A percentile compares a stretch with the other conserved stretches of the same genome.
phyloP scores from a whole-genome alignment of 2,888 invertebrate genomes.

The Philonicus albiceps region DNA sequence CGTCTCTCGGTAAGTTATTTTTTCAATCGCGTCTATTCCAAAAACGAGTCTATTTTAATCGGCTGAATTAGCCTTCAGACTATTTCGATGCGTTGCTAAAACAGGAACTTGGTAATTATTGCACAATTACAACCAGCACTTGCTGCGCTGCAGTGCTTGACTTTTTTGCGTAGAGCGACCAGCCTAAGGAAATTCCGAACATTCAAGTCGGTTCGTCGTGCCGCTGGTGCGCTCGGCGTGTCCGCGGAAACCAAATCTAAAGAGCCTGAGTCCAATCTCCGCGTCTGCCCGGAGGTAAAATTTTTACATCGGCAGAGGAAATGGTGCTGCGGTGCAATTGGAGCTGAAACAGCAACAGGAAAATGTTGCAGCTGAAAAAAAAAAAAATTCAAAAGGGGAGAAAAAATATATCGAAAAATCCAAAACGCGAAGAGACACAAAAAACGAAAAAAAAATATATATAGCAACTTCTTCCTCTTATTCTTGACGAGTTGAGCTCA shows the following conservation, averaged over 20 bases:
- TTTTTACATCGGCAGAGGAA: not conserved
- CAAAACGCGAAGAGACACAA: not conserved
- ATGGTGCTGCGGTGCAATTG: not conserved
- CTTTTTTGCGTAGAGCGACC: not conserved
- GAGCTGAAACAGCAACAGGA: not conserved
- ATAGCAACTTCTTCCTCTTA: constrained; percentile 17
- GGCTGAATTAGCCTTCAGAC: not conserved
- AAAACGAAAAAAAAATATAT: not conserved
- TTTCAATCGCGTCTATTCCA: not conserved
- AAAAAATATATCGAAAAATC: not conserved
- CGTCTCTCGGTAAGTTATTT: not conserved
- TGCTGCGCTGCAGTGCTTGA: not conserved
- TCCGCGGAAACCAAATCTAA: not conserved
- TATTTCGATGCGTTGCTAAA: not conserved
- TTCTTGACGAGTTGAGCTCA: not conserved
- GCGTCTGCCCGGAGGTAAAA: not conserved
- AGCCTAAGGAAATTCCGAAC: not conserved
- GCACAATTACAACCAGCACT: constrained; percentile 7
- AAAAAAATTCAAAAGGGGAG: not conserved
- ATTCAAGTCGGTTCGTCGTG: not conserved
- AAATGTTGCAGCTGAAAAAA: not conserved
- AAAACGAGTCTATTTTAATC: not conserved
- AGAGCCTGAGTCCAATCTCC: not conserved
- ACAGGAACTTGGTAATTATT: constrained; percentile 21
- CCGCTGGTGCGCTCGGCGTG: not conserved